phyloP scores from a whole-genome alignment of 2,888 invertebrate genomes.

The Habrosyne pyritoides region DNA sequence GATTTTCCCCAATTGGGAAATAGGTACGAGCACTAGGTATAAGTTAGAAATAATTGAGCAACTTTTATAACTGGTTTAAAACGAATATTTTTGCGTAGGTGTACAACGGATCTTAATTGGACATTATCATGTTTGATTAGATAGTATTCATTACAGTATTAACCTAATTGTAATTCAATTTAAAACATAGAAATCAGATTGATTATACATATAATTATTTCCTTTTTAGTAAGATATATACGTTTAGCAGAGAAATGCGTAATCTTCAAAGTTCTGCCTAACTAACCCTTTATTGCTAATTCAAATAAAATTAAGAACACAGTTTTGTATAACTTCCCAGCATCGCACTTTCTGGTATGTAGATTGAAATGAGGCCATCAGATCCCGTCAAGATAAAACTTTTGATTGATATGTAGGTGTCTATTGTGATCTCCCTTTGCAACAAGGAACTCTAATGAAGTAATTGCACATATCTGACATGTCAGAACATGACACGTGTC shows the following conservation, averaged over 20 bases:
- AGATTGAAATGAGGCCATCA: background rate
- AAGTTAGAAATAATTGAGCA: slow-evolving; percentile 1
- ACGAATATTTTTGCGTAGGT: slow-evolving; percentile 2
- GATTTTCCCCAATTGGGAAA: background rate
- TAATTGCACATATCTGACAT: slow-evolving; percentile 17
- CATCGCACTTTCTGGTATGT: background rate
- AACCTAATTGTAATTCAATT: background rate
- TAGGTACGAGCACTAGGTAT: no score
- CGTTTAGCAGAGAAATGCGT: no score
- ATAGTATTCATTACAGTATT: background rate
- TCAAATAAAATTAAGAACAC: no score
- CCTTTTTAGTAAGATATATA: no score
- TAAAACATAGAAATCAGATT: no score
- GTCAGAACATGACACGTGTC: slow-evolving; percentile 42
- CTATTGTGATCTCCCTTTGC: background rate
- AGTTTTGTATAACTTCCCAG: no score
- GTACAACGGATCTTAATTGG: background rate
- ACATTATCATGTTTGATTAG: background rate
- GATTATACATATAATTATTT: no score
- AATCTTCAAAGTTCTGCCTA: no score
- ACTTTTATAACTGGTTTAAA: slow-evolving; percentile 7
- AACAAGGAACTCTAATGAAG: background rate
- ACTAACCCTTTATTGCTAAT: no score
- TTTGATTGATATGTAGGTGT: background rate
- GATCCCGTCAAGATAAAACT: background rate